Percentiles rank a stretch among this genome's conserved stretches.
Evolutionary conservation across 2,888 invertebrate species (phyloP).

Genomic region (Cremastinae sp.): DNA sequence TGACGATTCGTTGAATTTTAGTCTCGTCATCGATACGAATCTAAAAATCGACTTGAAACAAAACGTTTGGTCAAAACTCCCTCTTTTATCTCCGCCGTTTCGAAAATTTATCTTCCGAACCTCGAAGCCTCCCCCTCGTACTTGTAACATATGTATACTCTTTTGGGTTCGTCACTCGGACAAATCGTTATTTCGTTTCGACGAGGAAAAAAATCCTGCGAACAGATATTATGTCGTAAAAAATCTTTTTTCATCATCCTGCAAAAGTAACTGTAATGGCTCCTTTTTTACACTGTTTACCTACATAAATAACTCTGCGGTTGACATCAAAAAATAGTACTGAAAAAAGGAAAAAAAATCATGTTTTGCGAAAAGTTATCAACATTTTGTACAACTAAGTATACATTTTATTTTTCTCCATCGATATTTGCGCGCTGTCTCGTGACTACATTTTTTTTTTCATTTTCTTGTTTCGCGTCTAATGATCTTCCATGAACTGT

Average conservation of each 20-base stretch:
- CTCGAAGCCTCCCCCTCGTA: too few relatives aligned
- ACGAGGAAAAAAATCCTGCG: background rate
- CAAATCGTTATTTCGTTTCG: too few relatives aligned
- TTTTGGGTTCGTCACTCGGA: too few relatives aligned
- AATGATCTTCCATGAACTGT: conserved; percentile 60
- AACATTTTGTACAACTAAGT: conserved; percentile 22
- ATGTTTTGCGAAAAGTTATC: conserved; percentile 1
- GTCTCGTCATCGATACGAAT: conserved; percentile 1
- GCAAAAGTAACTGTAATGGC: background rate
- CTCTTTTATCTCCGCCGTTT: too few relatives aligned
- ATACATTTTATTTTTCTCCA: background rate
- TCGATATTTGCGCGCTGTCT: conserved; percentile 26
- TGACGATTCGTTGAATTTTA: conserved; percentile 15
- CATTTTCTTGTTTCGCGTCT: conserved; percentile 52
- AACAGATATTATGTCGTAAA: background rate
- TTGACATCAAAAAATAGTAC: too few relatives aligned
- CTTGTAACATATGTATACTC: too few relatives aligned
- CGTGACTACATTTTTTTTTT: conserved; percentile 15
- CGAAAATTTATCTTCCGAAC: too few relatives aligned
- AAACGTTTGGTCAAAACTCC: background rate
- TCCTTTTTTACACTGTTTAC: too few relatives aligned
- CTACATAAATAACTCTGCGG: background rate
- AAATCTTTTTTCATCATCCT: too few relatives aligned
- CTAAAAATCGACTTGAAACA: background rate
- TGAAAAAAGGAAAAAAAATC: conserved; percentile 11